Evolutionary conservation across 2,797 vertebrate species (phyloP).

Genomic region (Hephaestus fuliginosus): DNA sequence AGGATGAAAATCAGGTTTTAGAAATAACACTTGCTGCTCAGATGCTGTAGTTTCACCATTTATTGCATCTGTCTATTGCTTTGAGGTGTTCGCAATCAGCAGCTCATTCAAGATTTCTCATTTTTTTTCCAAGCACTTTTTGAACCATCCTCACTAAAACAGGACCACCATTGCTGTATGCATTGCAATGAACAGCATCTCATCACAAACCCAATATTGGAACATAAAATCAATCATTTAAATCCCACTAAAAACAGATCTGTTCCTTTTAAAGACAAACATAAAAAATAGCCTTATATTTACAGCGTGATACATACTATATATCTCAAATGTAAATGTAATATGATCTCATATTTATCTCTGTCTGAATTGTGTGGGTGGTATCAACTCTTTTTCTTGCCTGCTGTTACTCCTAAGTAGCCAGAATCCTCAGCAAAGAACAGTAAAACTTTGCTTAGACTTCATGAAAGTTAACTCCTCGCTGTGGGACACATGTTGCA

Average conservation of each 20-base stretch:
- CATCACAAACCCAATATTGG: background rate
- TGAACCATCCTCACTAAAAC: conserved; percentile 5
- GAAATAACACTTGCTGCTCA: background rate
- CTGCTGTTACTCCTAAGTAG: background rate
- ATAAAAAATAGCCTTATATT: background rate
- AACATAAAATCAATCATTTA: background rate
- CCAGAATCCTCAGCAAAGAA: background rate
- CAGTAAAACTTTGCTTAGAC: conserved; percentile 20
- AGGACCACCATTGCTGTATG: background rate
- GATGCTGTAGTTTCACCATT: background rate
- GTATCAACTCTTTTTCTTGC: background rate
- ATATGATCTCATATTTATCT: background rate
- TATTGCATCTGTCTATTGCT: background rate
- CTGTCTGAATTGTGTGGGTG: background rate
- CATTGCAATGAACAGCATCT: background rate
- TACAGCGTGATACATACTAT: background rate
- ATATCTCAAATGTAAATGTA: background rate
- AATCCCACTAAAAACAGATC: background rate
- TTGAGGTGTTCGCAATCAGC: background rate
- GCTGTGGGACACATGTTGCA: conserved; percentile 37
- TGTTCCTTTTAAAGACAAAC: background rate
- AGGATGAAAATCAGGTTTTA: background rate
- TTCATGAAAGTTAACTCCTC: conserved; percentile 21
- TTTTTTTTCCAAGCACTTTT: background rate
- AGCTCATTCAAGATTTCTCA: background rate